Conservation (phyloP, 1,140 invertebrate species). For the Drosophila nebulosa region DNA sequence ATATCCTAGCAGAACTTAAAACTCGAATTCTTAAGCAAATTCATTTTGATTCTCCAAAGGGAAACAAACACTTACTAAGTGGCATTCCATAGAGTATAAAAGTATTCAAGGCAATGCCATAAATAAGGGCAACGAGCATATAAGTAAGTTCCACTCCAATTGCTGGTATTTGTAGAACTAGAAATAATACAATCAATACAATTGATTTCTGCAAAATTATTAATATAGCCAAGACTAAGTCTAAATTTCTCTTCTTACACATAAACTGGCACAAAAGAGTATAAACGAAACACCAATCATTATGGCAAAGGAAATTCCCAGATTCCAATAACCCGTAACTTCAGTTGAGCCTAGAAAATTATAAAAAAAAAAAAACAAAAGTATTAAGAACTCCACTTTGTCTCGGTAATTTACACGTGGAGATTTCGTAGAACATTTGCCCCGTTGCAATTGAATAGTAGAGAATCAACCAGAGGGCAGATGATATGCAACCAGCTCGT, state of each 20-base stretch:
- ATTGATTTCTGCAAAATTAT: not conserved
- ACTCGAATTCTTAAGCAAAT: not conserved
- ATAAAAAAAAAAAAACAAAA: not conserved
- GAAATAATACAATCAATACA: not conserved
- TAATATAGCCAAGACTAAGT: no score
- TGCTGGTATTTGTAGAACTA: not conserved
- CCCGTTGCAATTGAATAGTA: not conserved
- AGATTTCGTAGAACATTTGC: constrained; percentile 1
- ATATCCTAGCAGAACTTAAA: constrained; percentile 16
- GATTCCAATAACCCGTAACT: not conserved
- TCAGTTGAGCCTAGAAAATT: not conserved
- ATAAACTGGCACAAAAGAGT: not conserved
- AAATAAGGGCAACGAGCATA: constrained; percentile 5
- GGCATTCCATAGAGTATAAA: constrained; percentile 10
- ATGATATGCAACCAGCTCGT: constrained; percentile 2
- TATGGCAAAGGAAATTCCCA: not conserved
- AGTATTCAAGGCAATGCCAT: not conserved
- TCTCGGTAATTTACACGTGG: not conserved
- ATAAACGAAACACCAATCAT: not conserved
- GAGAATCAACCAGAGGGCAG: not conserved
- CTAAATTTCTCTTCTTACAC: not conserved
- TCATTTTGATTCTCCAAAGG: no score
- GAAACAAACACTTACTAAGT: constrained; percentile 7
- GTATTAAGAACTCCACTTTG: no score
- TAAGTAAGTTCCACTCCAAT: constrained; percentile 1